Evolutionary conservation across 2,113 vertebrate genomes (phyloP), one percentile per base, ranked within the genome.

Genomic region (Brienomyrus brachyistius): DNA sequence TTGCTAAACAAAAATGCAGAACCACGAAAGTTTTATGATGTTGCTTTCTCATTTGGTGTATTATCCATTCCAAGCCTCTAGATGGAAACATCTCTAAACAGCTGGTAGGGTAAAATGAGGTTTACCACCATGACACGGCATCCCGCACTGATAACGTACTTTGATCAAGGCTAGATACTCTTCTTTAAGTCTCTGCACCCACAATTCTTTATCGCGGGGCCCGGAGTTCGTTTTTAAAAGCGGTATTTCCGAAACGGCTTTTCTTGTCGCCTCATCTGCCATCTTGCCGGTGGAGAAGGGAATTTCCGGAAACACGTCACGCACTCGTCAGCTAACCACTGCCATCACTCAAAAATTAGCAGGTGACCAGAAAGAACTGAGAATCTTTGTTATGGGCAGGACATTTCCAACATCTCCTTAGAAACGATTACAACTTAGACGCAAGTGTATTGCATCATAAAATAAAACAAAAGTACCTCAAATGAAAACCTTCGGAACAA

Each of bases 171-270:
- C 95, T 88, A 97, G 95, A 88, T 98, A 98, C 88, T 99, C 98
- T 92, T 99, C 98, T 92, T 97, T 97, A 54, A 99, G 96, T 89
- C 98, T 95, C 94, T 96, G 95, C 17, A 97, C 97, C 98, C 98
- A 99, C 88, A 97, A 88, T 43, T 96, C 96, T n/a, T 95, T 95
- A 77, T 99, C 97, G 91, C 98, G 95, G 10, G 98, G 98, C 0
- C 98, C 97, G 1, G 97, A 97, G 90, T 96, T 96, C 1, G 97
- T 96, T 92, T 96, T 97, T 91, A 98, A 93, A 74, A 98, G 92
- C 5, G 98, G 97, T 88, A 99, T 97, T 92, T 97, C 97, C 0
- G 97, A 97, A 88, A 97, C 97, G 0, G 94, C 93, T 51, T 94
- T 94, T 89, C 97, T 96, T 1, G 97, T 97, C 0, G 95, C 96